Conservation (phyloP, 1,140 invertebrate genomes). For the Galleria mellonella region DNA sequence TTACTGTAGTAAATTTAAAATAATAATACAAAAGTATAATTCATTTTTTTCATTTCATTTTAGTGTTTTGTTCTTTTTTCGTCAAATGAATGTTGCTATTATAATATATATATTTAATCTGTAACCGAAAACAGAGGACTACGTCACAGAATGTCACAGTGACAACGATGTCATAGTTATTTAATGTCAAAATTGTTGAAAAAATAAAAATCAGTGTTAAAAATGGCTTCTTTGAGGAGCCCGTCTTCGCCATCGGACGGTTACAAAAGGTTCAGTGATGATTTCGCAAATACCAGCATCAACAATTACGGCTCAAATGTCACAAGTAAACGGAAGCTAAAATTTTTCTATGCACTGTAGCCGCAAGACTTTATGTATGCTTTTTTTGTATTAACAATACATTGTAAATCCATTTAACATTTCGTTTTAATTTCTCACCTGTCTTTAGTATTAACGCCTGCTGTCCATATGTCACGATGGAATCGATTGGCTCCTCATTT, state of each 20-base stretch:
- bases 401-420: slow-evolving; percentile 56
- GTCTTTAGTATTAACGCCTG: slow-evolving; percentile 17
- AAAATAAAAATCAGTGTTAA: slow-evolving; percentile 45
- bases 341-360: slow-evolving; percentile 66
- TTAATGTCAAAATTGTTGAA: slow-evolving; percentile 13
- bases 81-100: too few relatives aligned
- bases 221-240: slow-evolving; percentile 71
- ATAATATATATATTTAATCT: too few relatives aligned
- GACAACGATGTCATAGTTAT: too few relatives aligned
- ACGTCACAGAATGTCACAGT: too few relatives aligned
- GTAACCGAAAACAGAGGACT: too few relatives aligned
- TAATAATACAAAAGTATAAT: too few relatives aligned
- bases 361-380: slow-evolving; percentile 53
- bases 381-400: slow-evolving; percentile 66
- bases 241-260: slow-evolving; percentile 74
- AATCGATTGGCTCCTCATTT: slow-evolving; percentile 34
- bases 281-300: slow-evolving; percentile 72
- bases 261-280: slow-evolving; percentile 76
- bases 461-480: slow-evolving; percentile 16
- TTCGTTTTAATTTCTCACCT: slow-evolving; percentile 60
- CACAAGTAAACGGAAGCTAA: slow-evolving; percentile 70
- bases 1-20: too few relatives aligned
- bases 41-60: too few relatives aligned
- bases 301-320: slow-evolving; percentile 75
- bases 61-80: too few relatives aligned